Conservation (phyloP, 1,140 invertebrate genomes). For the Trichonephila clavipes region DNA sequence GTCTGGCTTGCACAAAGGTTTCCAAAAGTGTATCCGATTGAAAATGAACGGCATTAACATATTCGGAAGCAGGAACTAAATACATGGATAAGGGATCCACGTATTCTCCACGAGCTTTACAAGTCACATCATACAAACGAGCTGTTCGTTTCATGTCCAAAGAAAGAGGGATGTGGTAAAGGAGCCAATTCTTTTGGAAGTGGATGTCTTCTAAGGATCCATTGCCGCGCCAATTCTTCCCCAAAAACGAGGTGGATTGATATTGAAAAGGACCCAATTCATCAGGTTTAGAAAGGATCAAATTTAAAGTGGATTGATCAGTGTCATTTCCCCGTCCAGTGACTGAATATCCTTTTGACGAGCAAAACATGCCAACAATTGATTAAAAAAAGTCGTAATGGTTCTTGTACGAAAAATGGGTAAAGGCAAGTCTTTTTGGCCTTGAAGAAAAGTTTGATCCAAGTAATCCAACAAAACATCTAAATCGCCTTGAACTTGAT, state of each 20-base stretch:
- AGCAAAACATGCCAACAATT: not conserved
- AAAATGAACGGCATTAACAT: not conserved
- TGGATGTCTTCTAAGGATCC: not conserved
- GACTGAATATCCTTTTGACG: not conserved
- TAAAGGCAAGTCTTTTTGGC: not conserved
- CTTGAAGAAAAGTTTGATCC: not conserved
- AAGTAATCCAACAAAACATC: not conserved
- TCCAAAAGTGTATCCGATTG: conserved; percentile 1
- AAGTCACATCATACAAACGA: not conserved
- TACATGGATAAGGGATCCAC: not conserved
- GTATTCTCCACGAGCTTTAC: not conserved
- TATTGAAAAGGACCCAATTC: not conserved
- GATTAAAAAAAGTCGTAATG: not conserved
- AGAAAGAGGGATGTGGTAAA: not conserved
- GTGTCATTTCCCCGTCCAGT: not conserved
- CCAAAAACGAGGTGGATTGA: conserved; percentile 2
- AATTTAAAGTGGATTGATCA: not conserved
- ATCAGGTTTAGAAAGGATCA: not conserved
- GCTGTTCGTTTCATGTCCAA: not conserved
- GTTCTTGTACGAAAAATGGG: not conserved
- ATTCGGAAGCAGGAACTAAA: not conserved
- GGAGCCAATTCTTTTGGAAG: conserved; percentile 3
- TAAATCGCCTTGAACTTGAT: conserved; percentile 36
- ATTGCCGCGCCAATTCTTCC: conserved; percentile 33
- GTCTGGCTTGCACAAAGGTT: not conserved